phyloP scores from a whole-genome alignment of 2,113 vertebrate species.

The Microtus ochrogaster region DNA sequence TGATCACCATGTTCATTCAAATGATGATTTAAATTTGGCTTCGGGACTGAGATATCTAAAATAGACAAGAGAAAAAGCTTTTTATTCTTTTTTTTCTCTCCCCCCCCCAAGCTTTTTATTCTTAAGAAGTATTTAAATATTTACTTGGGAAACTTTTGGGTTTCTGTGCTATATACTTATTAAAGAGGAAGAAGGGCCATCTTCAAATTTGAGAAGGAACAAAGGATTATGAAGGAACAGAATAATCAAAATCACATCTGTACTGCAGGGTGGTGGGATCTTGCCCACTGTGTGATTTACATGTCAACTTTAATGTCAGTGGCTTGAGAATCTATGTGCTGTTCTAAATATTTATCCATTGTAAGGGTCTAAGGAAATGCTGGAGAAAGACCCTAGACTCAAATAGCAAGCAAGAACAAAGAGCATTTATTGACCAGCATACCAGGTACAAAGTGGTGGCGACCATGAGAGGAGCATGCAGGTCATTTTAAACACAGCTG shows the following conservation, averaged over 20 bases:
- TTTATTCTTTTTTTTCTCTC: too few relatives aligned
- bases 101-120: not conserved
- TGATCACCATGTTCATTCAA: not conserved
- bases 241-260: not conserved
- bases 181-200: not conserved
- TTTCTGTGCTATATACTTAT: not conserved
- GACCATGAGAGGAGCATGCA: too few relatives aligned
- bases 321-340: not conserved
- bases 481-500: too few relatives aligned
- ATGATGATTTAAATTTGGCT: not conserved
- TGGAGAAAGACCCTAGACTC: too few relatives aligned
- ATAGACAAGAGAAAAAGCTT: not conserved
- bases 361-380: too few relatives aligned
- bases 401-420: too few relatives aligned
- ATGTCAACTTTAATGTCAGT: not conserved
- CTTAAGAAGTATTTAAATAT: not conserved
- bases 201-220: not conserved
- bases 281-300: not conserved
- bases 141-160: not conserved
- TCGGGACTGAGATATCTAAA: not conserved
- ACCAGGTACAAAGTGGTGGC: too few relatives aligned
- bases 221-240: not conserved
- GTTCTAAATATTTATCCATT: not conserved
- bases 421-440: too few relatives aligned
- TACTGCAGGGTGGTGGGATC: not conserved